These are phyloP conservation scores for Eustalomyia histrio DNA, from an alignment of 2,888 invertebrate genomes.

Conservation along the genomic window DNA sequence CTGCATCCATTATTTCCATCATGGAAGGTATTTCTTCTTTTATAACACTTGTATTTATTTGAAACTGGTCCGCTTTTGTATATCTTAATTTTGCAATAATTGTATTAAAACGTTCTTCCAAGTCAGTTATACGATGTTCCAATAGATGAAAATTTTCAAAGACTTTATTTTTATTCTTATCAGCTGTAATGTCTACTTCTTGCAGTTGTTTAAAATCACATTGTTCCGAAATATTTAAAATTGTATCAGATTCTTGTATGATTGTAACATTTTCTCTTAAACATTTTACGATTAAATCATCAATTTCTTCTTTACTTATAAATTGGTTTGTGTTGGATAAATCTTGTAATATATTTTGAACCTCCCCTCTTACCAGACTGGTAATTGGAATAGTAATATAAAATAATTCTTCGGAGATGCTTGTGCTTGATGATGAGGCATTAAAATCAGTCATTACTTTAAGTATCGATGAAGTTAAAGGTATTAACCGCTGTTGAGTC, in stretches of 20 bases:
- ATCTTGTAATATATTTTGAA: slow-evolving; percentile 61
- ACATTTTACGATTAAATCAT: slow-evolving; percentile 61
- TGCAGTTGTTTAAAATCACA: slow-evolving; percentile 35
- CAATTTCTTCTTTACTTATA: slow-evolving; percentile 63
- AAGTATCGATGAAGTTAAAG: slow-evolving; percentile 62
- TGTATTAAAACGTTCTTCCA: slow-evolving; percentile 51
- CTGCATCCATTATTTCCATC: not conserved
- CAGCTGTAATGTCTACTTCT: slow-evolving; percentile 62
- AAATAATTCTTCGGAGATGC: slow-evolving; percentile 48
- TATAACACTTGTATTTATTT: slow-evolving; percentile 59
- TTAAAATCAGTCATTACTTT: slow-evolving; percentile 67
- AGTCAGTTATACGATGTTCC: slow-evolving; percentile 60
- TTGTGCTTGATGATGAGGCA: slow-evolving; percentile 59
- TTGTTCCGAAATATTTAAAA: slow-evolving; percentile 5
- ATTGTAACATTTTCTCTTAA: slow-evolving; percentile 48
- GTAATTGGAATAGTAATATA: slow-evolving; percentile 59
- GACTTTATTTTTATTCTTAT: slow-evolving; percentile 60
- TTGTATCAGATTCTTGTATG: slow-evolving; percentile 38
- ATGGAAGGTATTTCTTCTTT: slow-evolving; percentile 43
- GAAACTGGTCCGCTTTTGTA: slow-evolving; percentile 57
- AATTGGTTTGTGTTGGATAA: slow-evolving; percentile 57
- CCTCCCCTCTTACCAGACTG: slow-evolving; percentile 60
- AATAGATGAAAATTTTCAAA: slow-evolving; percentile 62
- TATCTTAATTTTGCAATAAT: slow-evolving; percentile 60
- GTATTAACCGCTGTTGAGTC: slow-evolving; percentile 64